A percentile compares a stretch with the other conserved stretches of the same genome.
Evolutionary conservation across 2,888 invertebrate species (phyloP).

Genomic region (Toxonevra muliebris): DNA sequence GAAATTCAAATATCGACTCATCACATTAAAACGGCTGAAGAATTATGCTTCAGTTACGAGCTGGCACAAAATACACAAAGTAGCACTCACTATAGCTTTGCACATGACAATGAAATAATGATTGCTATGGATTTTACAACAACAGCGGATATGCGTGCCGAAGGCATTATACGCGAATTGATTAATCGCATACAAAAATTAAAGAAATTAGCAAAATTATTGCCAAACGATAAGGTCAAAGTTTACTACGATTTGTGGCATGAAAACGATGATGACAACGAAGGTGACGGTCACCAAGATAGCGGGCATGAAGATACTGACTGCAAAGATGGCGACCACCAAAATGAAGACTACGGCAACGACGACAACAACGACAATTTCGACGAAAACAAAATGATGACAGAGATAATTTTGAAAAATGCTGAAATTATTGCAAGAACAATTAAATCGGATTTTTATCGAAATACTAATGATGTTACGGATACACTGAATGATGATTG

Average conservation of each 20-base stretch:
- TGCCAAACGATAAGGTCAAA: conserved; percentile 84
- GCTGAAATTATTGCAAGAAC: not conserved
- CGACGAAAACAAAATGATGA: not conserved
- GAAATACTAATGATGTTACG: not conserved
- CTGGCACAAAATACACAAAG: not conserved
- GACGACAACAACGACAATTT: too few relatives aligned
- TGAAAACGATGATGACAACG: not conserved
- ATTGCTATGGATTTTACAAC: conserved; percentile 9
- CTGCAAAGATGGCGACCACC: not conserved
- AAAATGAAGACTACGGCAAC: not conserved
- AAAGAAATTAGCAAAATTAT: conserved; percentile 87
- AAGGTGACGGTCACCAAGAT: too few relatives aligned
- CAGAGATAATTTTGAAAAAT: too few relatives aligned
- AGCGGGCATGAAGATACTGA: too few relatives aligned
- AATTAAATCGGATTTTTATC: conserved; percentile 4
- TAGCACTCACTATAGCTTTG: conserved; percentile 76
- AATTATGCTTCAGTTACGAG: not conserved
- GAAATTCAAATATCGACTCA: conserved; percentile 6
- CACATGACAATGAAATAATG: conserved; percentile 72
- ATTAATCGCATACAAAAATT: conserved; percentile 92
- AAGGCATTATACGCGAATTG: conserved; percentile 91
- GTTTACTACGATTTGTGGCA: conserved; percentile 71
- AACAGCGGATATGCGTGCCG: conserved; percentile 69
- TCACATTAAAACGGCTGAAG: not conserved
- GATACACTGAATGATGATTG: too few relatives aligned